phyloP scores from a whole-genome alignment of 30 jellyfish, hydroid and myxozoan genomes.

The Aurelia coerulea region DNA sequence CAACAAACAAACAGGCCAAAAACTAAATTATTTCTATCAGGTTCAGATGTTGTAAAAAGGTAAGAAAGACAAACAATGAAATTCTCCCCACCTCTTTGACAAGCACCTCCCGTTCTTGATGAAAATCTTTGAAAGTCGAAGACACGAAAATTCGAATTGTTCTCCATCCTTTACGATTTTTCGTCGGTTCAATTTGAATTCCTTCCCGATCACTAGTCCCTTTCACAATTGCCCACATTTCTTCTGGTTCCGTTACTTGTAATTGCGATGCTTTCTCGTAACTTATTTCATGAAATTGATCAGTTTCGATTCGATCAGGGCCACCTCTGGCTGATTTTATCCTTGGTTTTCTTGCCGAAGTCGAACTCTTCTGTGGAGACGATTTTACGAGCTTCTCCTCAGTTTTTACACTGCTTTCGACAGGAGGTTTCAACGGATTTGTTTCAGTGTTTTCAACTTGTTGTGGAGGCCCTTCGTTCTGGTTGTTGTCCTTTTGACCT shows the following conservation, averaged over 20 bases:
- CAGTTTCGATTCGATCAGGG: not conserved
- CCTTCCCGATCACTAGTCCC: constrained; percentile 75
- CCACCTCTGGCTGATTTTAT: constrained; percentile 15
- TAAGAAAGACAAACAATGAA: not conserved
- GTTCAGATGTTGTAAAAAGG: too few relatives aligned
- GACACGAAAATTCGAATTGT: constrained; percentile 97
- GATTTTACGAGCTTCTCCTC: too few relatives aligned
- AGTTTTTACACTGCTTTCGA: too few relatives aligned
- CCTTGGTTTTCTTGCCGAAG: not conserved
- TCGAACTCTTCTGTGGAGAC: not conserved
- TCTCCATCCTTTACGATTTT: constrained; percentile 98
- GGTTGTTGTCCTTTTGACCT: too few relatives aligned
- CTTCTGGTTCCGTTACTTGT: constrained; percentile 79
- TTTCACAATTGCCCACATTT: constrained; percentile 97
- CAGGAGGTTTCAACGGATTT: too few relatives aligned
- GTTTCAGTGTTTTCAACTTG: too few relatives aligned
- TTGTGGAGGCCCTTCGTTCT: too few relatives aligned
- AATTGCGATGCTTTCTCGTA: constrained; percentile 83
- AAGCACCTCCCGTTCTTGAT: constrained; percentile 97
- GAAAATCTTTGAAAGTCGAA: constrained; percentile 98
- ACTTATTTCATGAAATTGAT: not conserved
- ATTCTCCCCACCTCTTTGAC: constrained; percentile 88
- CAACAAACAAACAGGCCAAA: too few relatives aligned
- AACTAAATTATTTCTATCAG: too few relatives aligned
- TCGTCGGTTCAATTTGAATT: constrained; percentile 84